A percentile compares a stretch with the other conserved stretches of the same genome.
Evolutionary conservation across 2,797 vertebrate genomes (phyloP).

Genomic region (Bothrops alternatus): DNA sequence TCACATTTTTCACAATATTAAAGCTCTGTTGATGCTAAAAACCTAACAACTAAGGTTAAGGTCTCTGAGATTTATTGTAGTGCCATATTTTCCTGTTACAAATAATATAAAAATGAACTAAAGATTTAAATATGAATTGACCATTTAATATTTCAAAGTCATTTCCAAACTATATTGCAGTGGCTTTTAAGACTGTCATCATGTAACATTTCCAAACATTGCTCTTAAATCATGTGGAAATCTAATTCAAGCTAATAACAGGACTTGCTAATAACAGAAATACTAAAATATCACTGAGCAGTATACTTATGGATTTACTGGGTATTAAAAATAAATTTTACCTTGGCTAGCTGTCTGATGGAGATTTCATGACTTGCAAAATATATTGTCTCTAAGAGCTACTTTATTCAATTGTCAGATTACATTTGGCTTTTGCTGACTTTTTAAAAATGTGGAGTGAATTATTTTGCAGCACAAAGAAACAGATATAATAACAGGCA

Average conservation of each 20-base stretch:
- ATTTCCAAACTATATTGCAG: conserved; percentile 4
- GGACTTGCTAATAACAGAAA: conserved; percentile 2
- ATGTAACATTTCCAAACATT: not conserved
- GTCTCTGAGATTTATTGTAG: not conserved
- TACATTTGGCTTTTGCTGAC: not conserved
- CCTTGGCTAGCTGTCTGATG: not conserved
- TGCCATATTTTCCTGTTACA: not conserved
- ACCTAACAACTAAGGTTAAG: not conserved
- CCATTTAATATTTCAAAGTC: not conserved
- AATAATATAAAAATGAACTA: not conserved
- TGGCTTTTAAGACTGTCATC: not conserved
- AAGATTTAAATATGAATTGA: not conserved
- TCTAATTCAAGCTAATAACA: conserved; percentile 4
- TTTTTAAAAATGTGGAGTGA: not conserved
- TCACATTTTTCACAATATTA: not conserved
- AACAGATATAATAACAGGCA: not conserved
- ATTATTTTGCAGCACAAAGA: not conserved
- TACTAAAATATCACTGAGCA: not conserved
- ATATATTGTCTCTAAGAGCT: not conserved
- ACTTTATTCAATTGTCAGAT: not conserved
- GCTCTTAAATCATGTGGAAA: not conserved
- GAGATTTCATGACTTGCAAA: not conserved
- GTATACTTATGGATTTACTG: not conserved
- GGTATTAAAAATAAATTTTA: not conserved
- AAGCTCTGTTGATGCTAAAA: not conserved